Conservation (phyloP, 1,140 invertebrate genomes). For the Brachionus koreanus region DNA sequence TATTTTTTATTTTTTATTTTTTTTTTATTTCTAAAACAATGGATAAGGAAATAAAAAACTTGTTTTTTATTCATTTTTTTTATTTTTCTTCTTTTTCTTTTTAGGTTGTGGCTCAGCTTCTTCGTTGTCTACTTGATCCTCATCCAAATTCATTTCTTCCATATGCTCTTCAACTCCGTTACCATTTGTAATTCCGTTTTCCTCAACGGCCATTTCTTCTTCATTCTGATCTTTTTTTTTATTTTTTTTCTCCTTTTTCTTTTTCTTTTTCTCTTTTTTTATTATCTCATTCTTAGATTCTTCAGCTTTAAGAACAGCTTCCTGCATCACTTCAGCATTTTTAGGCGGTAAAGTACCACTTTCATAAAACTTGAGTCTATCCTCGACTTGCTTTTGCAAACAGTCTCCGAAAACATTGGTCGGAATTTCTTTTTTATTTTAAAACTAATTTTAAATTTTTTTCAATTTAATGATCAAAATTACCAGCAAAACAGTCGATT, state of each 20-base stretch:
- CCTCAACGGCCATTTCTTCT: slow-evolving; percentile 45
- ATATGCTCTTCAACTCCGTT: slow-evolving; percentile 43
- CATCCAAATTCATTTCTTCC: slow-evolving; percentile 48
- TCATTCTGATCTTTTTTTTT: slow-evolving; percentile 48
- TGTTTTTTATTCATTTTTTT: slow-evolving; percentile 46
- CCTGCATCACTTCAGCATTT: slow-evolving; percentile 94
- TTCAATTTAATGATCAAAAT: not conserved
- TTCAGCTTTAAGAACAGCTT: slow-evolving; percentile 72
- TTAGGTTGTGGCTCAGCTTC: slow-evolving; percentile 47
- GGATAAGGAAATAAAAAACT: not conserved
- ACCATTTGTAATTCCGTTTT: slow-evolving; percentile 31
- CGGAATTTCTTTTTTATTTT: slow-evolving; percentile 67
- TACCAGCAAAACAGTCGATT: slow-evolving; percentile 89
- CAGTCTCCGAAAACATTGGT: slow-evolving; percentile 84
- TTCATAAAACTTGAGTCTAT: slow-evolving; percentile 91
- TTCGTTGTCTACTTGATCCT: slow-evolving; percentile 46
- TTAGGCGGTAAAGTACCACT: slow-evolving; percentile 88
- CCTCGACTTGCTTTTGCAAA: slow-evolving; percentile 88
- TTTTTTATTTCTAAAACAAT: not conserved
- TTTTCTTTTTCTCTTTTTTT: slow-evolving; percentile 48
- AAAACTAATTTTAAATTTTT: slow-evolving; percentile 2
- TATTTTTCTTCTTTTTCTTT: slow-evolving; percentile 52
- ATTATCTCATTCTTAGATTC: slow-evolving; percentile 42
- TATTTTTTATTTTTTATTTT: slow-evolving; percentile 18
- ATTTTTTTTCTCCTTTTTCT: slow-evolving; percentile 50